Conservation (phyloP, 2,797 vertebrate genomes). For the Acanthopagrus latus region DNA sequence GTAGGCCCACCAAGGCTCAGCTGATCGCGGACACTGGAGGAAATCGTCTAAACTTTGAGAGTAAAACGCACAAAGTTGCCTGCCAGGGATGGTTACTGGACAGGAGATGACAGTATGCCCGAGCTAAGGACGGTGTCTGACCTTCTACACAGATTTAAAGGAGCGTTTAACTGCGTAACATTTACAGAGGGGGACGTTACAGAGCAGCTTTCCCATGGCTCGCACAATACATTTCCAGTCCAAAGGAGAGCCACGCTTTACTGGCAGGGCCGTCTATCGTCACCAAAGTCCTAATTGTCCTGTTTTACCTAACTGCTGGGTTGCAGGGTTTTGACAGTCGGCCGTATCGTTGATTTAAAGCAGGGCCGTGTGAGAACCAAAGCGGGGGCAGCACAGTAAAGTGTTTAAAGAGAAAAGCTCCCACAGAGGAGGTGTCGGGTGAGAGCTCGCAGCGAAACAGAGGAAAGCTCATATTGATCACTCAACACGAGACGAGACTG, state of each 20-base stretch:
- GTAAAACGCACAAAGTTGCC: conserved; percentile 14
- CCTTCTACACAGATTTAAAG: conserved; percentile 58
- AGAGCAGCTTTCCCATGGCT: conserved; percentile 22
- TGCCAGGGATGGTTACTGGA: conserved; percentile 12
- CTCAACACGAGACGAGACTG: conserved; percentile 7
- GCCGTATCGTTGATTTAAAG: conserved; percentile 43
- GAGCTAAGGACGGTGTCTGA: conserved; percentile 21
- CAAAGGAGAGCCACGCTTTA: conserved; percentile 43
- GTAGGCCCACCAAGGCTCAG: neutral
- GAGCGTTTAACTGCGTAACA: conserved; percentile 18
- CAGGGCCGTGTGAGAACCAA: conserved; percentile 42
- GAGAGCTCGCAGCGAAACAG: conserved; percentile 3
- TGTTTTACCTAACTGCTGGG: conserved; percentile 31
- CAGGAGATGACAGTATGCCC: conserved; percentile 12
- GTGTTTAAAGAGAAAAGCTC: conserved; percentile 21
- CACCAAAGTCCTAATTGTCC: conserved; percentile 30
- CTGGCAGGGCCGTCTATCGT: conserved; percentile 33
- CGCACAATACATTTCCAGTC: conserved; percentile 42
- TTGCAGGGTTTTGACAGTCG: conserved; percentile 41
- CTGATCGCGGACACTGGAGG: neutral
- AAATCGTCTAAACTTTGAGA: conserved; percentile 6
- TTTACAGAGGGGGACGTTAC: conserved; percentile 44
- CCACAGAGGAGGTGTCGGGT: conserved; percentile 4
- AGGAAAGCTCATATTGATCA: conserved; percentile 13
- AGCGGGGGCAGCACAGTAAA: conserved; percentile 12